Evolutionary conservation across 2,797 vertebrate species (phyloP).

Genomic region (Rhinella marina): DNA sequence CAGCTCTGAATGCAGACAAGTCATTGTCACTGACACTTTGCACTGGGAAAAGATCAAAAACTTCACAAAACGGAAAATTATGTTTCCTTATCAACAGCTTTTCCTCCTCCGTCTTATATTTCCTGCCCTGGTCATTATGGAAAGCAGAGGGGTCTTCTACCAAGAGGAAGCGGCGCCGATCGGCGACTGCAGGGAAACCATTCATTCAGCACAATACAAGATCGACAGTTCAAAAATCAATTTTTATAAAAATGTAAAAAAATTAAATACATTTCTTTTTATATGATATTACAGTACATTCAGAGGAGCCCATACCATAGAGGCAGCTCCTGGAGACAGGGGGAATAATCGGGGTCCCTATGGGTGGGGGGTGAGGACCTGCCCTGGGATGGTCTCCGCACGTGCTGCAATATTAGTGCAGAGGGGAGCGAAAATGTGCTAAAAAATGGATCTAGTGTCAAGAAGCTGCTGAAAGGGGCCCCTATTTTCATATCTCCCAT

Average conservation of each 20-base stretch:
- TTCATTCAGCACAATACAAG: not conserved
- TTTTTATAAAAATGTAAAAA: too few species aligned
- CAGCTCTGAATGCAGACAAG: not conserved
- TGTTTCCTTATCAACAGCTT: slow-evolving; percentile 23
- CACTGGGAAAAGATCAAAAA: slow-evolving; percentile 26
- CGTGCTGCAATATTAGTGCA: not conserved
- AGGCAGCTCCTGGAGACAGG: too few species aligned
- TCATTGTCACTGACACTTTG: not conserved
- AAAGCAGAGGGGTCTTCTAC: not conserved
- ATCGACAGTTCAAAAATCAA: not conserved
- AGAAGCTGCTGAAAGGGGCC: not conserved
- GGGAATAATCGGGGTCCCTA: too few species aligned
- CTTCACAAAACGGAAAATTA: slow-evolving; percentile 17
- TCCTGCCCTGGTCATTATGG: slow-evolving; percentile 11
- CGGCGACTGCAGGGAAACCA: not conserved
- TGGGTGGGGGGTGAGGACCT: too few species aligned
- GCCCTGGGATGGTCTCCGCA: too few species aligned
- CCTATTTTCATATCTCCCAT: not conserved
- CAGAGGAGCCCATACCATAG: too few species aligned
- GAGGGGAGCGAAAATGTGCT: not conserved
- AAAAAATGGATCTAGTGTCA: not conserved
- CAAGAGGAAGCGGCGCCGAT: not conserved
- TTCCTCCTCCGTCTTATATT: slow-evolving; percentile 18
- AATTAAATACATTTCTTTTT: too few species aligned
- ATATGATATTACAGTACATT: too few species aligned